Evolutionary conservation across 2,888 invertebrate genomes (phyloP).

Genomic region (Acanthosepion lycidas): DNA sequence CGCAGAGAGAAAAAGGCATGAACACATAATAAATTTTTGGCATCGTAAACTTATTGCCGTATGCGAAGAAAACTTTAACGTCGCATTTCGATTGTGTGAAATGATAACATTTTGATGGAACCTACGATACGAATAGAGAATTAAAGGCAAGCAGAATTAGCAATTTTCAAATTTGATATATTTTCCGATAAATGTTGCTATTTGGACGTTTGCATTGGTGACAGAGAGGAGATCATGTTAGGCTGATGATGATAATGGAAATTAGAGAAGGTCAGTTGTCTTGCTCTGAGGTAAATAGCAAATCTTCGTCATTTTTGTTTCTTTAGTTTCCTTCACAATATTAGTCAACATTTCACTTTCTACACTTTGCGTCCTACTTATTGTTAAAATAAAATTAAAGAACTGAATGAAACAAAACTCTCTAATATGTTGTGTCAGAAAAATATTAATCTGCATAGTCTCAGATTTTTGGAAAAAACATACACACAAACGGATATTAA

Average conservation of each 20-base stretch:
- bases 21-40: background rate
- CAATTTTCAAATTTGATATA: background rate
- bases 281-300: background rate
- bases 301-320: background rate
- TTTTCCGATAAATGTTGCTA: background rate
- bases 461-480: background rate
- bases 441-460: background rate
- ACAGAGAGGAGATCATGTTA: background rate
- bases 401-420: background rate
- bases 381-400: background rate
- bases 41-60: background rate
- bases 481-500: too few species aligned
- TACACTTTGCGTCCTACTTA: background rate
- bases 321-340: background rate
- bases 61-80: background rate
- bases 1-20: background rate
- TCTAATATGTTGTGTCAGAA: background rate
- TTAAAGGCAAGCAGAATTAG: background rate
- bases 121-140: background rate
- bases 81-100: background rate
- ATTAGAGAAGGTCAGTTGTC: conserved; percentile 11
- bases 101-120: background rate
- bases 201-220: background rate
- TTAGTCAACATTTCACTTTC: background rate
- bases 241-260: background rate